Evolutionary conservation across 1,140 invertebrate genomes (phyloP), one percentile per base, ranked within the genome.

Genomic region (Phymorhynchus buccinoides): DNA sequence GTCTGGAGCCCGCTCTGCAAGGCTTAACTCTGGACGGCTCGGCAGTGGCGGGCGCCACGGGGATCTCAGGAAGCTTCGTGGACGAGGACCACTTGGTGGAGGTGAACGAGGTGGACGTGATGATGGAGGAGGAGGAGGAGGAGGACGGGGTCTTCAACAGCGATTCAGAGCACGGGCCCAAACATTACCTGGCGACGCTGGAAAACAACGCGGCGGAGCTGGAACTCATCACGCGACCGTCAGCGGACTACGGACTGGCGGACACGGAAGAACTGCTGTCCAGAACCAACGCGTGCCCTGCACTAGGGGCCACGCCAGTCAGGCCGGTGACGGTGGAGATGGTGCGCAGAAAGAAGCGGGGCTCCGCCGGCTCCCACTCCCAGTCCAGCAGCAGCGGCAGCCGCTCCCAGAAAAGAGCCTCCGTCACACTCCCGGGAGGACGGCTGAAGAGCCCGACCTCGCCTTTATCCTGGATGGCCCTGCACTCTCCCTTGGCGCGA

Each of bases 401-500:
- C 52, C 56, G 41, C 22, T 71, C 62, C 39, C 81, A 68, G 66
- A 83, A 32, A 14, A 62, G 81, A 14, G 66, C 7, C 18, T 83
- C 81, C 1, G 62, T 66, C 37, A 9, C 56, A 9, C 27, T 66
- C 39, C 35, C 18, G n/a, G 83, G 81, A 16, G 85, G 87, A 18
- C 88, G 87, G 80, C 48, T 84, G 39, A 88, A 86, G 79, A 87
- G 87, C 79, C 91, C 91, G 32, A 91, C 88, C 73, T 90, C 91
- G 27, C 91, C 91, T 16, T 32, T 83, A 66, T 89, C 87, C 9
- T 88, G 90, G 87, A 87, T 90, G 87, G 89, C 89, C 79, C 88
- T 91, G 56, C 87, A 88, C 71, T 90, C 89, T 22, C 91, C 91
- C 37, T 85, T 92, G 75, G 91, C 91, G 82, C 88, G 91, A 18